These are phyloP conservation scores for Melanogrammus aeglefinus DNA, from an alignment of 2,797 vertebrate genomes.

Conservation along the genomic window DNA sequence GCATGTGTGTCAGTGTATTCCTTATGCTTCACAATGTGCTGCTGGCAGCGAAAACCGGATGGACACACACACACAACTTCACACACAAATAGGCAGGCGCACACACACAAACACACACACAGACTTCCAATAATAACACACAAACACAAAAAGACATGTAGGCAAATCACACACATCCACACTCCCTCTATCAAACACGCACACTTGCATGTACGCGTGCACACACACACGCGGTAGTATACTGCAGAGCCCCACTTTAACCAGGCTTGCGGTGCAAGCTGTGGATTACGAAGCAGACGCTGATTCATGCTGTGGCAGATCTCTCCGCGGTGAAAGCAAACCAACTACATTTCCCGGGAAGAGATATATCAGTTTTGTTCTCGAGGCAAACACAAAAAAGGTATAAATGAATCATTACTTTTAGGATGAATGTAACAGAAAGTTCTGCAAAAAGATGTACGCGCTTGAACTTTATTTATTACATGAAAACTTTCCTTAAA, in stretches of 20 bases:
- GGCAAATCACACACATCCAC: neutral
- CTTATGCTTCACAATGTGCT: constrained; percentile 9
- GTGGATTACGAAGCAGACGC: neutral
- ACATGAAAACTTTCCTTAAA: neutral
- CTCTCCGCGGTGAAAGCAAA: neutral
- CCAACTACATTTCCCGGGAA: neutral
- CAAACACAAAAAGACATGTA: neutral
- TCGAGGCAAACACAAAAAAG: neutral
- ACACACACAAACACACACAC: neutral
- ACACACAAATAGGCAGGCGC: neutral
- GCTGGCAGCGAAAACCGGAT: neutral
- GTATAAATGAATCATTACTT: neutral
- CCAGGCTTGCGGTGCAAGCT: neutral
- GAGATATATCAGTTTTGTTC: neutral
- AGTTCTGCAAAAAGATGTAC: neutral
- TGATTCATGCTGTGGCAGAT: neutral
- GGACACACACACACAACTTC: neutral
- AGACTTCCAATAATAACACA: neutral
- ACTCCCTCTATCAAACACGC: neutral
- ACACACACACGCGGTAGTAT: constrained; percentile 9
- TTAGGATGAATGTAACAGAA: neutral
- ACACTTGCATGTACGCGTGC: constrained; percentile 2
- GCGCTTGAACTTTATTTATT: neutral
- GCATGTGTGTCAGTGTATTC: constrained; percentile 13
- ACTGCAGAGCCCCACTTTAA: neutral